Percentiles rank a stretch among this genome's conserved stretches.
These are phyloP conservation scores for Epiblema foenella DNA, from an alignment of 2,888 invertebrate species.

Conservation along the genomic window DNA sequence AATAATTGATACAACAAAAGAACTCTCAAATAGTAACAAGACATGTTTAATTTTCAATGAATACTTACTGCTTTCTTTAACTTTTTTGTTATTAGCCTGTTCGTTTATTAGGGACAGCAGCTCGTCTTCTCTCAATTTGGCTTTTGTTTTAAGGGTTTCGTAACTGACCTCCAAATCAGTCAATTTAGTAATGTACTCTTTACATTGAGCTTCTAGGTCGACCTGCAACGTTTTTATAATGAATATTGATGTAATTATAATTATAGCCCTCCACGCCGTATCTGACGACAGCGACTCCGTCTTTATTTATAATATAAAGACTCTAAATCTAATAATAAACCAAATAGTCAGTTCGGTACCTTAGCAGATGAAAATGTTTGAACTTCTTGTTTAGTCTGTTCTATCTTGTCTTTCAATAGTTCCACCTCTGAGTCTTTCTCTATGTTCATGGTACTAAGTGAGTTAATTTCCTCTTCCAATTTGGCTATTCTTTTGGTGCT, in stretches of 20 bases:
- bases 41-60: neutral
- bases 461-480: constrained; percentile 65
- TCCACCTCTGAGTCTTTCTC: constrained; percentile 67
- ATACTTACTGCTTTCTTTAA: constrained; percentile 59
- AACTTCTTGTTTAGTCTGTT: constrained; percentile 57
- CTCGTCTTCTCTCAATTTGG: constrained; percentile 83
- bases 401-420: constrained; percentile 59
- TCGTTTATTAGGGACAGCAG: constrained; percentile 78
- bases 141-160: constrained; percentile 79
- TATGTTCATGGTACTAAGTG: constrained; percentile 55
- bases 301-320: too few species aligned
- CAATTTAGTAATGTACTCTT: constrained; percentile 62
- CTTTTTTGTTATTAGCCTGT: constrained; percentile 53
- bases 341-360: constrained; percentile 51
- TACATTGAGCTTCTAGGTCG: constrained; percentile 62
- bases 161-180: constrained; percentile 82
- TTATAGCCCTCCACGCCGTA: too few species aligned
- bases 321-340: neutral
- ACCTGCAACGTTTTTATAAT: constrained; percentile 52
- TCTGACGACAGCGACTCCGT: too few species aligned
- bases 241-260: neutral
- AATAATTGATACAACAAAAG: constrained; percentile 39
- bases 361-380: constrained; percentile 53
- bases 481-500: constrained; percentile 58
- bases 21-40: neutral